Evolutionary conservation across 2,888 invertebrate species (phyloP), one percentile per base, ranked within the genome.

Genomic region (Brachyopa scutellaris): DNA sequence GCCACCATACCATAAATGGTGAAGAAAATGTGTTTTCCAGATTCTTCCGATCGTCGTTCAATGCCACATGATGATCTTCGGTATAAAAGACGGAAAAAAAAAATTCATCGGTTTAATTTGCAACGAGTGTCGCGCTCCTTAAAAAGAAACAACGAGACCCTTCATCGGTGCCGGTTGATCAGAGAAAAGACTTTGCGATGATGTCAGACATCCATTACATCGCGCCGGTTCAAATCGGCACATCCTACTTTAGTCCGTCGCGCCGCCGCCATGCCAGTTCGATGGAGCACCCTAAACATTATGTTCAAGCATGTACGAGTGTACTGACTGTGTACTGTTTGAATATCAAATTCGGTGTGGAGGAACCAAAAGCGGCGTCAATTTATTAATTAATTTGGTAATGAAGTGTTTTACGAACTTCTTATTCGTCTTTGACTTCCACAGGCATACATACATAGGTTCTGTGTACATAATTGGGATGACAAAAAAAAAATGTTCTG

Each of bases 341-440:
- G 47, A 33, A 29, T 8, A 59, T 23, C 59, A 11, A 51, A 42
- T 59, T 51, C 17, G 42, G 57, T 9, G 42, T 61, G 57, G 59
- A 53, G 42, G 29, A 47, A n/a, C 76, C 61, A 47, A 76, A 76
- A 38, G 59, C 53, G 76, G 76, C 61, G 61, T 67, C 61, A 67
- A 76, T 76, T 76, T 59, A 67, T 76, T 67, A 76, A 76, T 76
- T 67, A 67, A 76, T 76, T 67, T 69, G 76, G 76, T 76, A 76
- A 76, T 76, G 76, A 76, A 76, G 53, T 69, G 76, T 61, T 69
- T 53, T 38, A 45, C 53, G 8, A 76, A 67, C 42, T 59, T 53
- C 8, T 51, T 66, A 66, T 59, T 53, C 42, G 17, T 51, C 26
- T 51, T 59, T 6, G 59, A 23, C 33, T 17, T 21, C n/a, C 29